Percentiles rank a stretch among this genome's conserved stretches.
phyloP scores from a whole-genome alignment of 2,797 vertebrate genomes.

The Pempheris klunzingeri region DNA sequence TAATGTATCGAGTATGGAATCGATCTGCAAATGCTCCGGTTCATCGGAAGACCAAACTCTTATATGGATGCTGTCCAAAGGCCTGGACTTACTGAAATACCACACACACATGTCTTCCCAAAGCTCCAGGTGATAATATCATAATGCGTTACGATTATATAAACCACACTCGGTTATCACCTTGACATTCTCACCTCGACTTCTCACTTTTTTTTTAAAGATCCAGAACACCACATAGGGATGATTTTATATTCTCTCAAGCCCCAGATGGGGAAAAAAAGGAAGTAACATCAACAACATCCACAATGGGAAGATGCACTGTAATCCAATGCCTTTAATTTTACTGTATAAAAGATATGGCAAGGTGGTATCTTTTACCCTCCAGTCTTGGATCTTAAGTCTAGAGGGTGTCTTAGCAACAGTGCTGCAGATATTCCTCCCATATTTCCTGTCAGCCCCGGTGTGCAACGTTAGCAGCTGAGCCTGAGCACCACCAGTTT shows the following conservation, averaged over 20 bases:
- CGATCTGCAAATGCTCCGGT: no score
- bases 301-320: conserved; percentile 10
- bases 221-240: neutral
- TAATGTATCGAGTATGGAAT: no score
- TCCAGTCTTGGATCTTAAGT: conserved; percentile 31
- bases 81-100: neutral
- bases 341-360: conserved; percentile 38
- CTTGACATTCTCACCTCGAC: conserved; percentile 15
- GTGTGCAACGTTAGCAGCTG: conserved; percentile 25
- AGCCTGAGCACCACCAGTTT: conserved; percentile 35
- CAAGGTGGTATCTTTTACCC: conserved; percentile 30
- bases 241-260: conserved; percentile 14
- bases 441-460: conserved; percentile 46
- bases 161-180: conserved; percentile 28
- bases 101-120: conserved; percentile 12
- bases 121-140: conserved; percentile 31
- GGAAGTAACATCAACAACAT: conserved; percentile 4
- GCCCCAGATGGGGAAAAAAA: neutral
- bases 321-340: conserved; percentile 31
- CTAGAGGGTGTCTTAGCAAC: conserved; percentile 37
- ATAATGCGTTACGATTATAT: conserved; percentile 37
- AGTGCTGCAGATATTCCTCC: conserved; percentile 47
- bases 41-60: no score
- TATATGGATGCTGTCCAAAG: no score
- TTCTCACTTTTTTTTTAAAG: conserved; percentile 13